A percentile compares a stretch with the other conserved stretches of the same genome.
Evolutionary conservation across 2,113 vertebrate species (phyloP).

Genomic region (Cyphomyrus plagiostoma): DNA sequence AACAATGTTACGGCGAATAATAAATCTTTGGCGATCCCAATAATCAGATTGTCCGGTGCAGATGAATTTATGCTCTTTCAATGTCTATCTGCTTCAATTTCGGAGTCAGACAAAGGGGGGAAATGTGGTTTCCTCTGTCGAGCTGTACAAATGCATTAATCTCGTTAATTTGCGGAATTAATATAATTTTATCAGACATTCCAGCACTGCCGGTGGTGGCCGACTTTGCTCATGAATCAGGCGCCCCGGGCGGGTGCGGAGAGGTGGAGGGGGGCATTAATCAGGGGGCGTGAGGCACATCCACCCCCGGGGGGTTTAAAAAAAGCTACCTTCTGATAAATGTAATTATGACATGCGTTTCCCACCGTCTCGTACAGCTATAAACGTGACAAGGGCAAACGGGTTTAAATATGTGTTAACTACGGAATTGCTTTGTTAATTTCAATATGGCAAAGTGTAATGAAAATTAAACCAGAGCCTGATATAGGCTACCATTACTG

Average conservation of each 20-base stretch:
- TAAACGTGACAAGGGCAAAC: constrained; percentile 67
- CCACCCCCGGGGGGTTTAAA: constrained; percentile 54
- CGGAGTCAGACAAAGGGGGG: constrained; percentile 75
- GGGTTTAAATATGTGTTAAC: constrained; percentile 79
- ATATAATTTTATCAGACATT: constrained; percentile 99
- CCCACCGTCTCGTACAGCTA: constrained; percentile 70
- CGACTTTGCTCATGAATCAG: constrained; percentile 78
- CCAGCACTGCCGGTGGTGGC: constrained; percentile 80
- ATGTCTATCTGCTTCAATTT: constrained; percentile 88
- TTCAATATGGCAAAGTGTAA: constrained; percentile 75
- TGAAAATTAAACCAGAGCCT: constrained; percentile 74
- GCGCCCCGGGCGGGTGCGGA: constrained; percentile 56
- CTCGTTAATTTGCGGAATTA: constrained; percentile 97
- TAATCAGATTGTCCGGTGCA: constrained; percentile 56
- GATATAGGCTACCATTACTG: constrained; percentile 57
- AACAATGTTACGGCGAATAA: constrained; percentile 51
- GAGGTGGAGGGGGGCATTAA: constrained; percentile 67
- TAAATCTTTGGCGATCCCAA: constrained; percentile 52
- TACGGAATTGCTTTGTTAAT: constrained; percentile 71
- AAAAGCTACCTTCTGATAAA: constrained; percentile 60
- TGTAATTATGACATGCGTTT: constrained; percentile 78
- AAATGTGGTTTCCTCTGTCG: constrained; percentile 67
- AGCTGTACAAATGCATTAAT: constrained; percentile 88
- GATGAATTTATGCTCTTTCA: constrained; percentile 98
- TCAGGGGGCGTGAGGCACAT: constrained; percentile 67